A percentile compares a stretch with the other conserved stretches of the same genome.
Evolutionary conservation across 37 sponge, comb jelly and placozoan species (phyloP).

Genomic region (Bolinopsis microptera): DNA sequence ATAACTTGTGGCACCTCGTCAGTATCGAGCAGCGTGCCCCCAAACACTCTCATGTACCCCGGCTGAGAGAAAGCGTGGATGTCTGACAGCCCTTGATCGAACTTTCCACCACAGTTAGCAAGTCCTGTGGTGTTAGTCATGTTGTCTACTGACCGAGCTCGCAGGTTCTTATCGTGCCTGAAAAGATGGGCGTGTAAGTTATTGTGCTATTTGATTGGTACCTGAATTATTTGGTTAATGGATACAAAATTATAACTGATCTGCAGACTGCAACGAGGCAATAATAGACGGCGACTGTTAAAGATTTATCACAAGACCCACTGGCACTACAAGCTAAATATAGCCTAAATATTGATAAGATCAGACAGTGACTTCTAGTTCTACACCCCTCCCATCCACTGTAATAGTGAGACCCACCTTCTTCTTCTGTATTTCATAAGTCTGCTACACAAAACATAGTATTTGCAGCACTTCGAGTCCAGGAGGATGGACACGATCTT

Average conservation of each 20-base stretch:
- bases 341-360: too few species aligned
- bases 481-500: neutral
- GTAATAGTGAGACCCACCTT: too few species aligned
- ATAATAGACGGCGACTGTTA: too few species aligned
- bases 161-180: constrained; percentile 16
- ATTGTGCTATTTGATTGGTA: too few species aligned
- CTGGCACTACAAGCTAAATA: too few species aligned
- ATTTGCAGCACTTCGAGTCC: neutral
- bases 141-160: constrained; percentile 16
- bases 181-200: neutral
- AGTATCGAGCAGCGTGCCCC: neutral
- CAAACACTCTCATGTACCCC: constrained; percentile 32
- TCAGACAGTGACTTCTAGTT: too few species aligned
- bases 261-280: too few species aligned
- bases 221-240: too few species aligned
- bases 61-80: neutral
- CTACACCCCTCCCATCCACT: too few species aligned
- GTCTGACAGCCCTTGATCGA: neutral
- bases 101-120: neutral
- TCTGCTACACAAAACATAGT: constrained; percentile 13
- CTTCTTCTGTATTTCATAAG: neutral
- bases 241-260: too few species aligned
- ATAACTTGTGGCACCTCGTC: neutral
- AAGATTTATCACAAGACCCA: too few species aligned
- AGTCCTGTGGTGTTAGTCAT: constrained; percentile 9